Conservation (phyloP, 2,888 invertebrate species). For the Pinctada fucata region DNA sequence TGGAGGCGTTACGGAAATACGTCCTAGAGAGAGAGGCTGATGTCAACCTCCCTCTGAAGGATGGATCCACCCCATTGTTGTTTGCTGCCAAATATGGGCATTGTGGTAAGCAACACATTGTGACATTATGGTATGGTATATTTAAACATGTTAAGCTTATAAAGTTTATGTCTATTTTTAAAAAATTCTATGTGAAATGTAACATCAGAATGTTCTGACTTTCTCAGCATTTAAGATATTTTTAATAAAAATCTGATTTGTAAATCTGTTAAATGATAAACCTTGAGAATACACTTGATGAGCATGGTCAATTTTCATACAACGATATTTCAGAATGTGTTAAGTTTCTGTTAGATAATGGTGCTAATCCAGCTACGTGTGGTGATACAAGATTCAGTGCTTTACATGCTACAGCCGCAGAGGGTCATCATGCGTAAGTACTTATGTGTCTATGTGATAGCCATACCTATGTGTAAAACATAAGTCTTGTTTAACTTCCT, state of each 20-base stretch:
- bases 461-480: neutral
- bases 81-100: constrained; percentile 69
- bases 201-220: too few relatives aligned
- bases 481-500: neutral
- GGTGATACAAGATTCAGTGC: constrained; percentile 67
- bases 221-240: neutral
- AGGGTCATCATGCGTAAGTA: constrained; percentile 66
- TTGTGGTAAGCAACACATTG: constrained; percentile 53
- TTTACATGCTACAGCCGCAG: constrained; percentile 67
- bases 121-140: too few relatives aligned
- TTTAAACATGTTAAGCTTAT: too few relatives aligned
- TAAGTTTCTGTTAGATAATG: constrained; percentile 64
- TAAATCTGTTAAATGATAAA: too few relatives aligned
- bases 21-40: constrained; percentile 60
- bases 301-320: too few relatives aligned
- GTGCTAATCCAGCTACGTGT: constrained; percentile 61
- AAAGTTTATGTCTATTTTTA: too few relatives aligned
- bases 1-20: constrained; percentile 56
- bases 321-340: constrained; percentile 63
- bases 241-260: too few relatives aligned
- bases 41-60: constrained; percentile 67
- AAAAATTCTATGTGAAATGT: too few relatives aligned
- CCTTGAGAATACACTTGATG: too few relatives aligned
- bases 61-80: constrained; percentile 68
- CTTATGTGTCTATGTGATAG: neutral